Percentiles rank a stretch among this genome's conserved stretches.
Evolutionary conservation across 2,888 invertebrate genomes (phyloP).

Genomic region (Flexamia atlantica): DNA sequence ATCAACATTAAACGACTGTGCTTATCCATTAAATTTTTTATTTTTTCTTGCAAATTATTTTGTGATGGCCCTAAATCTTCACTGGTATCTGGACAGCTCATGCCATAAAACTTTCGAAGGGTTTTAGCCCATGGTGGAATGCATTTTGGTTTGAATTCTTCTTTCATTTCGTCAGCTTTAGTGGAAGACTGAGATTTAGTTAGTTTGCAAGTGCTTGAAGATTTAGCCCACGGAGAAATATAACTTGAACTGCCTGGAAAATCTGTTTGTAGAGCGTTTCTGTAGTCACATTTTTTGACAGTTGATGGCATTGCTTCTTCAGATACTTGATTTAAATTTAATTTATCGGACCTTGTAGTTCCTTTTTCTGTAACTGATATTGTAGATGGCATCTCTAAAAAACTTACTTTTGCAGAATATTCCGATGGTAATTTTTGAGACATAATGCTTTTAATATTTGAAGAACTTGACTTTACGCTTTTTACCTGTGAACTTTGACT

Average conservation of each 20-base stretch:
- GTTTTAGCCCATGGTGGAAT: conserved; percentile 54
- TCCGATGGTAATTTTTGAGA: background rate
- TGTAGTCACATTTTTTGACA: background rate
- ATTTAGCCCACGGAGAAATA: background rate
- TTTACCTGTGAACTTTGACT: background rate
- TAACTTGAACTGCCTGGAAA: background rate
- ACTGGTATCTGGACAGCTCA: background rate
- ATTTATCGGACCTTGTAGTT: background rate
- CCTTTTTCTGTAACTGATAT: background rate
- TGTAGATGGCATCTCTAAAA: background rate
- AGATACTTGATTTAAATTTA: background rate
- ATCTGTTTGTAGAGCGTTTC: background rate
- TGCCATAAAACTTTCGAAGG: conserved; percentile 11
- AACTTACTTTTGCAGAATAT: background rate
- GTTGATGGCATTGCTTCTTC: background rate
- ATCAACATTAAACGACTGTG: conserved; percentile 35
- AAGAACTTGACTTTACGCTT: background rate
- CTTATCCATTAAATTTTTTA: conserved; percentile 44
- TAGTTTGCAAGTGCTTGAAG: background rate
- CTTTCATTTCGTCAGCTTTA: background rate
- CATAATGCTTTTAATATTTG: background rate
- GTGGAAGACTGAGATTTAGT: background rate
- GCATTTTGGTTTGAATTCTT: conserved; percentile 3
- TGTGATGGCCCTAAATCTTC: conserved; percentile 1
- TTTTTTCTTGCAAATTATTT: conserved; percentile 8